A percentile compares a stretch with the other conserved stretches of the same genome.
phyloP scores from a whole-genome alignment of 2,888 invertebrate genomes.

The Tetropium fuscum region DNA sequence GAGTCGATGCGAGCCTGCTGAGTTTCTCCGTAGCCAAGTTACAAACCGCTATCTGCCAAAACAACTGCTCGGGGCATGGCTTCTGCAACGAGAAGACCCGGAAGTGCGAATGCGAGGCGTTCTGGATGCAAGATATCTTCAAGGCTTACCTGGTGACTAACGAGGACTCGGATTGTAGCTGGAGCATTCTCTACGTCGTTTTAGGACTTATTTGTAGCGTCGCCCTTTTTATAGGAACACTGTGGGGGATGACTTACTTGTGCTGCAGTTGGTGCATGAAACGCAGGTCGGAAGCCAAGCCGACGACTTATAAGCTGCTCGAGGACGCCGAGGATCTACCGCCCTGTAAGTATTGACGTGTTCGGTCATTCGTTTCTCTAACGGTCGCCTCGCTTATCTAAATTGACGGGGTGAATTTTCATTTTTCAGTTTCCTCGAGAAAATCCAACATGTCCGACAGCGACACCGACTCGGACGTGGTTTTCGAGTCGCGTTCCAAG shows the following conservation, averaged over 20 bases:
- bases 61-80: slow-evolving; percentile 93
- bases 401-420: no score
- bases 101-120: slow-evolving; percentile 91
- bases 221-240: slow-evolving; percentile 69
- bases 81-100: slow-evolving; percentile 86
- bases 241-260: slow-evolving; percentile 75
- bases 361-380: neutral
- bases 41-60: slow-evolving; percentile 90
- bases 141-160: slow-evolving; percentile 57
- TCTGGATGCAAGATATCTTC: slow-evolving; percentile 87
- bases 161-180: slow-evolving; percentile 76
- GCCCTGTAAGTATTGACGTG: slow-evolving; percentile 68
- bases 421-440: slow-evolving; percentile 71
- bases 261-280: slow-evolving; percentile 70
- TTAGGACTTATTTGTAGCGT: slow-evolving; percentile 76
- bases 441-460: slow-evolving; percentile 79
- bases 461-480: slow-evolving; percentile 87
- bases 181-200: slow-evolving; percentile 94
- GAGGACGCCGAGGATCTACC: slow-evolving; percentile 77
- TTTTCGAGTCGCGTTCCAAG: slow-evolving; percentile 81
- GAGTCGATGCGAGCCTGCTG: slow-evolving; percentile 77
- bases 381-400: no score
- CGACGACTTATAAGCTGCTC: slow-evolving; percentile 79
- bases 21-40: slow-evolving; percentile 80
- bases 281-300: slow-evolving; percentile 67